Evolutionary conservation across 1,140 invertebrate genomes (phyloP), one percentile per base, ranked within the genome.

Genomic region (Cydia fagiglandana): DNA sequence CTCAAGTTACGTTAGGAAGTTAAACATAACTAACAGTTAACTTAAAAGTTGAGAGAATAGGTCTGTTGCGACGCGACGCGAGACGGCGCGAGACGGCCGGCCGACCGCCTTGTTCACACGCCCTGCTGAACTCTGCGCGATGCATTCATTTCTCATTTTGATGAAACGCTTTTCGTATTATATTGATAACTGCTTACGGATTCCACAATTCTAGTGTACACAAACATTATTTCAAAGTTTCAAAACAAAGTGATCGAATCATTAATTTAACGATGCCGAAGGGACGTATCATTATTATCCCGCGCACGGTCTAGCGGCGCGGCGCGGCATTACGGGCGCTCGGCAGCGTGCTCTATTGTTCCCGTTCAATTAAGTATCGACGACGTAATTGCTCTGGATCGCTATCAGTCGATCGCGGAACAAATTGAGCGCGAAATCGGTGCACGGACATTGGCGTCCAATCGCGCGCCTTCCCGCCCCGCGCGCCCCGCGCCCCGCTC

Each of bases 371-470:
- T 83, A 86, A 85, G 85, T 85, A 83, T 80, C 76, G 78, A 79
- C 84, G 73, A 75, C 77, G 78, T 86, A 86, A 88, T 86, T 84
- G 86, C 78, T 78, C 79, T 45, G 77, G 77, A 78, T 64, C 78
- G 76, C 70, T 80, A 86, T 88, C 84, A 82, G 45, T 64, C 76
- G 75, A 80, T 78, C 77, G 74, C 74, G 78, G 77, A 83, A 83
- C 85, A 84, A 86, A 88, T 86, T 86, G 82, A 84, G 77, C 84
- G 86, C 78, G 81, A 86, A 86, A 83, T 81, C 81, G 78, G 47
- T 61, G 64, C 76, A 76, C 47, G 68, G 79, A 80, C 79, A 80
- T 80, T 77, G 74, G 75, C 77, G 76, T 75, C 86, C 86, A 87
- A 87, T 87, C 73, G 77, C 75, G 47, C 12, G 73, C 24, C 64